A percentile compares a stretch with the other conserved stretches of the same genome.
phyloP scores from a whole-genome alignment of 2,113 vertebrate species.

The Spea multiplicata region DNA sequence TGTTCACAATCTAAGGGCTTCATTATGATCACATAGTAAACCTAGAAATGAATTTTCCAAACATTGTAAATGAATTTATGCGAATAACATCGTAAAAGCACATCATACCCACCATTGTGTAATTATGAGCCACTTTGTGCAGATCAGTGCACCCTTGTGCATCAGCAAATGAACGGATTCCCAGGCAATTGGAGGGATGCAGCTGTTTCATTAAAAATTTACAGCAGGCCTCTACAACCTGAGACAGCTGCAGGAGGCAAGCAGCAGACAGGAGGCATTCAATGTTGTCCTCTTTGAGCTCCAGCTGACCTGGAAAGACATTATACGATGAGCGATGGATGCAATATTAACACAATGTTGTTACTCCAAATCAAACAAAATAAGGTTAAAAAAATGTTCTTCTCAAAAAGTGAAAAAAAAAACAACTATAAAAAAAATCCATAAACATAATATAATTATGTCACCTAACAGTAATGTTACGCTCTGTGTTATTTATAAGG shows the following conservation, averaged over 20 bases:
- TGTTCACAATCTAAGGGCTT: no score
- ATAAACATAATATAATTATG: no score
- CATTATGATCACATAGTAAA: no score
- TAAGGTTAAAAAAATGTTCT: no score
- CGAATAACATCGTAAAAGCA: not conserved
- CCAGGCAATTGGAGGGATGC: conserved; percentile 96
- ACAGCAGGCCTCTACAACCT: conserved; percentile 95
- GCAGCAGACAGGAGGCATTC: conserved; percentile 93
- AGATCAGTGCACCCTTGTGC: conserved; percentile 94
- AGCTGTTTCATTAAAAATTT: conserved; percentile 96
- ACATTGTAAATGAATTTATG: no score
- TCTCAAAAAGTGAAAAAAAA: no score
- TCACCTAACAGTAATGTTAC: no score
- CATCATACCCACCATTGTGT: conserved; percentile 80
- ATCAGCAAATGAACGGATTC: conserved; percentile 93
- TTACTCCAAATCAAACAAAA: no score
- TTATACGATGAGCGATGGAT: no score
- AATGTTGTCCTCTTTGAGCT: conserved; percentile 94
- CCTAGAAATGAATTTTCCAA: no score
- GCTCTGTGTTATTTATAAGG: no score
- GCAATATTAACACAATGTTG: not conserved
- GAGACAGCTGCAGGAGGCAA: conserved; percentile 91
- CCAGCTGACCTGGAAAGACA: conserved; percentile 77
- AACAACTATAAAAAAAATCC: no score
- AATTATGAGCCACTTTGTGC: conserved; percentile 92